Percentiles rank a stretch among this genome's conserved stretches.
Evolutionary conservation across 2,113 vertebrate species (phyloP).

Genomic region (Pantherophis guttatus): DNA sequence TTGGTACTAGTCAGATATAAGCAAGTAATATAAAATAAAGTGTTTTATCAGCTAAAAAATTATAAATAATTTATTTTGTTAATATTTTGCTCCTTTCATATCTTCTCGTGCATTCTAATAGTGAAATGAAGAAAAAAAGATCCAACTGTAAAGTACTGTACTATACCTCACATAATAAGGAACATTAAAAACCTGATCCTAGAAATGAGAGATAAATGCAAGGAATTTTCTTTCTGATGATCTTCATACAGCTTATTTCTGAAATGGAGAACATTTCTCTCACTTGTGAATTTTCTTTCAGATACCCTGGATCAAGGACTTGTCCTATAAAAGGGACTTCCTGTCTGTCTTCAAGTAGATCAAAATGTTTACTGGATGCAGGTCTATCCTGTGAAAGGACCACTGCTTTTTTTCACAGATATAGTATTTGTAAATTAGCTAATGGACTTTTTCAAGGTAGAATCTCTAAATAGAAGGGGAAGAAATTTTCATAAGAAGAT

Average conservation of each 20-base stretch:
- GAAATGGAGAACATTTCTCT: conserved; percentile 24
- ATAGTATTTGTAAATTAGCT: neutral
- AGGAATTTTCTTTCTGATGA: neutral
- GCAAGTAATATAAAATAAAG: neutral
- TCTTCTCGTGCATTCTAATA: neutral
- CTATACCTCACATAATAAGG: neutral
- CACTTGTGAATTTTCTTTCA: conserved; percentile 33
- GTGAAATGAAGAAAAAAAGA: neutral
- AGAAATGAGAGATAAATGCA: neutral
- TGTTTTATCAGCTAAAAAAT: neutral
- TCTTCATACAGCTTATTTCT: conserved; percentile 8
- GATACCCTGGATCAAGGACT: conserved; percentile 12
- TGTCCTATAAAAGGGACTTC: conserved; percentile 15
- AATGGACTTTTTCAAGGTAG: neutral
- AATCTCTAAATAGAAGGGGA: neutral
- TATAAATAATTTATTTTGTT: neutral
- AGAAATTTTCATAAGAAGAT: neutral
- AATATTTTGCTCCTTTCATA: neutral
- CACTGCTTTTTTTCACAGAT: neutral
- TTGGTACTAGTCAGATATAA: neutral
- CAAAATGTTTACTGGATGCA: conserved; percentile 28
- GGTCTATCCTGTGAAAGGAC: conserved; percentile 5
- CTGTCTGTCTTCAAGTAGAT: conserved; percentile 12
- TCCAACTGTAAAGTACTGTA: neutral
- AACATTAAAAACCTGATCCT: neutral